Percentiles rank a stretch among this genome's conserved stretches.
phyloP scores from a whole-genome alignment of 2,113 vertebrate genomes.

The Sisor rabdophorus region DNA sequence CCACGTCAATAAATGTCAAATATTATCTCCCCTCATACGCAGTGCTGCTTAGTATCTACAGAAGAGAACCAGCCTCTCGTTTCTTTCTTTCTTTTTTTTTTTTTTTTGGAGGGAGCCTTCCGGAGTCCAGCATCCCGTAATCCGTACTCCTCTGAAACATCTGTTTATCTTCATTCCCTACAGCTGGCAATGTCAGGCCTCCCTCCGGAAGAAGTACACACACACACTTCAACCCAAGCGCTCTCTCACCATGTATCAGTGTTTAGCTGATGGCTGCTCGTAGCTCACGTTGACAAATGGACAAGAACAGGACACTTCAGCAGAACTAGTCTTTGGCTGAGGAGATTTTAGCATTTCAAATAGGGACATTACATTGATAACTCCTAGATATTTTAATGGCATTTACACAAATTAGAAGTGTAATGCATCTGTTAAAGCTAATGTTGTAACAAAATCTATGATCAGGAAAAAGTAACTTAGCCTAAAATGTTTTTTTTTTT shows the following conservation, averaged over 20 bases:
- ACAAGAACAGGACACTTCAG: constrained; percentile 62
- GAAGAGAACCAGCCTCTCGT: constrained; percentile 20
- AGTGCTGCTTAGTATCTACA: constrained; percentile 26
- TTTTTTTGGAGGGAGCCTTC: constrained; percentile 18
- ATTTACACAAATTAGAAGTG: not conserved
- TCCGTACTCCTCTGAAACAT: constrained; percentile 48
- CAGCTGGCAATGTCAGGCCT: constrained; percentile 57
- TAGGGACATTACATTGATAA: constrained; percentile 2
- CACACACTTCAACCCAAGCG: constrained; percentile 60
- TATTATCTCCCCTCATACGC: constrained; percentile 14
- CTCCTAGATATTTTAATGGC: not conserved
- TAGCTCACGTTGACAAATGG: constrained; percentile 69
- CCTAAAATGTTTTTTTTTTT: not conserved
- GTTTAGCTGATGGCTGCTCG: constrained; percentile 34
- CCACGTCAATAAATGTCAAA: constrained; percentile 19
- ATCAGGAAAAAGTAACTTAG: not conserved
- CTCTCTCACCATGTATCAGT: constrained; percentile 60
- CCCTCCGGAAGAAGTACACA: constrained; percentile 56
- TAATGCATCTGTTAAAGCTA: not conserved
- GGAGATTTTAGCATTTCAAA: constrained; percentile 58
- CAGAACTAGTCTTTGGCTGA: constrained; percentile 55
- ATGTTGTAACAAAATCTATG: not conserved
- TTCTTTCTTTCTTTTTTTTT: not conserved
- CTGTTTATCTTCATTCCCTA: constrained; percentile 58
- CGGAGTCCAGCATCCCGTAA: constrained; percentile 53